Conservation (phyloP, 1,140 invertebrate species). For the Papilio polytes region DNA sequence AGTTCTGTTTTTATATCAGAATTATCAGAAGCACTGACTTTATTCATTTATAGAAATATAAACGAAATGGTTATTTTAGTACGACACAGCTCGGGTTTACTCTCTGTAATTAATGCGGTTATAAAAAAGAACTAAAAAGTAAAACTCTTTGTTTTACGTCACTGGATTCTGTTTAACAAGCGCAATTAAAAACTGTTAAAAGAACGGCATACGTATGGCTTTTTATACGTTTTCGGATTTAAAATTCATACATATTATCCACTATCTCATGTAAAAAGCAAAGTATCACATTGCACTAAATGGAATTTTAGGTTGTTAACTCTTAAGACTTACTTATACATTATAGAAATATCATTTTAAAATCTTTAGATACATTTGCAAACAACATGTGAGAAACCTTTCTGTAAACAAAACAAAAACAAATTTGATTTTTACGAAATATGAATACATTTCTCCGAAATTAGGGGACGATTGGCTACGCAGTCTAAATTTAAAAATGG, state of each 20-base stretch:
- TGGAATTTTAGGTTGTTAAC: background rate
- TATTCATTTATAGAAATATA: background rate
- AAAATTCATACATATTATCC: background rate
- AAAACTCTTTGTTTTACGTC: slow-evolving; percentile 5
- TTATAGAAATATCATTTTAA: too few species aligned
- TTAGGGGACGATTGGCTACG: background rate
- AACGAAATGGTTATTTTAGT: background rate
- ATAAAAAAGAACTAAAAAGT: slow-evolving; percentile 8
- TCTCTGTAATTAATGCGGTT: slow-evolving; percentile 21
- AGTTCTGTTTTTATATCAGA: slow-evolving; percentile 3
- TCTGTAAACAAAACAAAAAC: background rate
- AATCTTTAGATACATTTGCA: too few species aligned
- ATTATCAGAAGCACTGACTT: background rate
- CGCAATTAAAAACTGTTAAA: slow-evolving; percentile 13
- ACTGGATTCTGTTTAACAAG: slow-evolving; percentile 13
- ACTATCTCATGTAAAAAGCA: background rate
- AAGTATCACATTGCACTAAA: background rate
- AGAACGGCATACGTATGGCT: background rate
- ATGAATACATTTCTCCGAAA: background rate
- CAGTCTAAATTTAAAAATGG: background rate
- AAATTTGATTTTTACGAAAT: background rate
- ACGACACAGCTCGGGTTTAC: background rate
- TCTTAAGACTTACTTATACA: background rate
- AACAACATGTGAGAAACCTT: too few species aligned
- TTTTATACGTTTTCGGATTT: background rate